phyloP scores from a whole-genome alignment of 2,888 invertebrate genomes.

The Epirrhoe alternata region DNA sequence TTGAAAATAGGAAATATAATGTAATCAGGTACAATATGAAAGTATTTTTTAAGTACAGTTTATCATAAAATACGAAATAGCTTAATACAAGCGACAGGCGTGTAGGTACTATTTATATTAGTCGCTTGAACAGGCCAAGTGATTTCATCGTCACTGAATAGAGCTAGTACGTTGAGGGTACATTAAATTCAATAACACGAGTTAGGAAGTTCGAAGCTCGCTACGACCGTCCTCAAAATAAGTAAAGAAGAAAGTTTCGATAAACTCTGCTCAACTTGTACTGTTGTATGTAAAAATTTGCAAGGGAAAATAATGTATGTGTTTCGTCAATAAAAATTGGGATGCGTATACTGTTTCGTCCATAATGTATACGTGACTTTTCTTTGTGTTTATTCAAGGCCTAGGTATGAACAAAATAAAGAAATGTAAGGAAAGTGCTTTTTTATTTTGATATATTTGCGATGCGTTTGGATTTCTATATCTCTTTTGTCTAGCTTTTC shows the following conservation, averaged over 20 bases:
- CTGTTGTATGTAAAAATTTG: conserved; percentile 72
- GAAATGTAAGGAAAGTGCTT: conserved; percentile 6
- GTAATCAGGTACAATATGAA: too few species aligned
- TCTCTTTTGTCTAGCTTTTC: background rate
- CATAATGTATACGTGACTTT: conserved; percentile 39
- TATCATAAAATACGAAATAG: background rate
- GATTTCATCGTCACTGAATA: conserved; percentile 75
- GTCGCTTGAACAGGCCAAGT: conserved; percentile 56
- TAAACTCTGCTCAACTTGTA: conserved; percentile 77
- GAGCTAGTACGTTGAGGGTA: conserved; percentile 74
- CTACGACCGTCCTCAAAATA: conserved; percentile 83
- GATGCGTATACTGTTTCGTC: conserved; percentile 37
- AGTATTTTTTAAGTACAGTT: too few species aligned
- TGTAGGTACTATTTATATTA: background rate
- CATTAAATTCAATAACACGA: conserved; percentile 85
- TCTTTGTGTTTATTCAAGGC: conserved; percentile 30
- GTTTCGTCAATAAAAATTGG: conserved; percentile 52
- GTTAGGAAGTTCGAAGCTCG: conserved; percentile 83
- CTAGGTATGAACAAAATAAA: conserved; percentile 13
- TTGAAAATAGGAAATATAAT: too few species aligned
- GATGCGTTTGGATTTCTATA: background rate
- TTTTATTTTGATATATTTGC: conserved; percentile 13
- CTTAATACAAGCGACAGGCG: background rate
- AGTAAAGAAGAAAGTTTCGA: conserved; percentile 79
- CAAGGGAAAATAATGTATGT: conserved; percentile 60